Percentiles rank a stretch among this genome's conserved stretches.
Conservation (phyloP, 2,888 invertebrate genomes). For the Nemotelus nigrinus region DNA sequence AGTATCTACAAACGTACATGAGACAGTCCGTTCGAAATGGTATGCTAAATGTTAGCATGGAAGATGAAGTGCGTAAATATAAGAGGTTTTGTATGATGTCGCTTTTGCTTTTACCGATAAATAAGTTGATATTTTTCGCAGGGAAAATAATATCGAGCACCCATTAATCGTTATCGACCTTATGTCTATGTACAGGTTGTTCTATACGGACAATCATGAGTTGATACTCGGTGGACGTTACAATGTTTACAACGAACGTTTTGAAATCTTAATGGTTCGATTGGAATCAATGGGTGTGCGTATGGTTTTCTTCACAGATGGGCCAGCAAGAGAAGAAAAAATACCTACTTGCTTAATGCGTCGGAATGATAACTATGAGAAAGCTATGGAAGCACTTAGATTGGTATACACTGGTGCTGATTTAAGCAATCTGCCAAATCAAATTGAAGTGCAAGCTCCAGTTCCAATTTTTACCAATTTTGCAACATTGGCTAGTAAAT, state of each 20-base stretch:
- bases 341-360: slow-evolving; percentile 21
- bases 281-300: slow-evolving; percentile 36
- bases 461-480: slow-evolving; percentile 24
- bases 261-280: background rate
- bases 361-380: slow-evolving; percentile 36
- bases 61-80: slow-evolving; percentile 18
- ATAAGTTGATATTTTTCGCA: slow-evolving; percentile 21
- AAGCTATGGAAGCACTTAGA: background rate
- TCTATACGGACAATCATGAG: slow-evolving; percentile 37
- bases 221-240: slow-evolving; percentile 45
- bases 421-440: background rate
- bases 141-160: background rate
- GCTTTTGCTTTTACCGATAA: background rate
- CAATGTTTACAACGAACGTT: slow-evolving; percentile 31
- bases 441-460: background rate
- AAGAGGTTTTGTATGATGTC: slow-evolving; percentile 13
- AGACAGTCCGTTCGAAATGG: slow-evolving; percentile 22
- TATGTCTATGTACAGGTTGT: background rate
- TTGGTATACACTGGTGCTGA: background rate
- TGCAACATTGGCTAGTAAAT: slow-evolving; percentile 1
- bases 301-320: slow-evolving; percentile 44
- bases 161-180: slow-evolving; percentile 45
- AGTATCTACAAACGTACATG: slow-evolving; percentile 32
- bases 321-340: slow-evolving; percentile 35
- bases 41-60: slow-evolving; percentile 5